Percentiles rank a stretch among this genome's conserved stretches.
These are phyloP conservation scores for Schizopygopsis pylzovi DNA, from an alignment of 2,797 vertebrate species.

Conservation along the genomic window DNA sequence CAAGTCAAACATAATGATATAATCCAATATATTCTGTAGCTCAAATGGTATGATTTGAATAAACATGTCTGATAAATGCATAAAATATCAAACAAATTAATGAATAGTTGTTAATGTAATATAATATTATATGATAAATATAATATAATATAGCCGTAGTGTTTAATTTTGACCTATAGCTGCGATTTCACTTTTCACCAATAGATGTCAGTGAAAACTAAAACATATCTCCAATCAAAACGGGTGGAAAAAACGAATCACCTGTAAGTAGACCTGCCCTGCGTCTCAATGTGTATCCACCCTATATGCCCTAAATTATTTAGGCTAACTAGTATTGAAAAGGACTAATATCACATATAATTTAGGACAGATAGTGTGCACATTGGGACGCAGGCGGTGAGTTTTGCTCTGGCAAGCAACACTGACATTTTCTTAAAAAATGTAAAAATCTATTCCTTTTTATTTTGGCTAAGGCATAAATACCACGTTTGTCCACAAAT, in stretches of 20 bases:
- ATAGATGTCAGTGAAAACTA: slow-evolving; percentile 64
- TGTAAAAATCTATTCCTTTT: not conserved
- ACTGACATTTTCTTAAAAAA: not conserved
- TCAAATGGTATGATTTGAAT: not conserved
- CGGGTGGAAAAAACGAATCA: not conserved
- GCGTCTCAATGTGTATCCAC: too few species aligned
- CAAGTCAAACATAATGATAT: not conserved
- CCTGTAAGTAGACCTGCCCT: not conserved
- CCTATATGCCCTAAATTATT: too few species aligned
- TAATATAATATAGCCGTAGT: not conserved
- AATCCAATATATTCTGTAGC: not conserved
- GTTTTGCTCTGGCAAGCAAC: not conserved
- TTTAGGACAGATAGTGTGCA: too few species aligned
- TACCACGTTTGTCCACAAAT: not conserved
- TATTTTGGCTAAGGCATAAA: not conserved
- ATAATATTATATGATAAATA: not conserved
- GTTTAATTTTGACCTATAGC: not conserved
- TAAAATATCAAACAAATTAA: not conserved
- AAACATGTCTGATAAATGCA: not conserved
- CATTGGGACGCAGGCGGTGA: not conserved
- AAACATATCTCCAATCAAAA: not conserved
- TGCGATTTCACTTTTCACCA: slow-evolving; percentile 37
- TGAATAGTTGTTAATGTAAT: not conserved
- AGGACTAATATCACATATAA: too few species aligned
- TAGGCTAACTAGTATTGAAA: too few species aligned